These are phyloP conservation scores for Uria lomvia DNA, from an alignment of 2,113 vertebrate genomes.

Conservation along the genomic window DNA sequence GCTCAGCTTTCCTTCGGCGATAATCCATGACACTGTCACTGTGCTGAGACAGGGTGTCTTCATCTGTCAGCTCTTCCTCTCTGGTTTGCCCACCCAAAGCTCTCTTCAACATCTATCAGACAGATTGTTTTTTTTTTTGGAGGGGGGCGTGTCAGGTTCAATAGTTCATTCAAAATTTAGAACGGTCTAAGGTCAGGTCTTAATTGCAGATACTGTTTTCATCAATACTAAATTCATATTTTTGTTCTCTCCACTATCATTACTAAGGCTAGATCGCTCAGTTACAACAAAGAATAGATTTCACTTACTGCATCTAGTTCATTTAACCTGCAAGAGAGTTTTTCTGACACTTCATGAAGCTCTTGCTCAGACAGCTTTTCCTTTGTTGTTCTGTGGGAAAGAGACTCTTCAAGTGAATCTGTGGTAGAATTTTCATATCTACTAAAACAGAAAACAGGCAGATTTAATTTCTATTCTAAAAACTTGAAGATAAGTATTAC, in stretches of 20 bases:
- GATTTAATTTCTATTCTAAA: background rate
- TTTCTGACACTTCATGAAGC: constrained; percentile 82
- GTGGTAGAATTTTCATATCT: background rate
- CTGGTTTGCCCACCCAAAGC: constrained; percentile 72
- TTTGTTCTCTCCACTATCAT: background rate
- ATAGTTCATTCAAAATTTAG: background rate
- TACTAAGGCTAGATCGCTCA: background rate
- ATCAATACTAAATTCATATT: background rate
- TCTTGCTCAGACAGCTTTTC: constrained; percentile 77
- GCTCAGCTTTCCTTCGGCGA: constrained; percentile 43
- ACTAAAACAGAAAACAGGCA: background rate
- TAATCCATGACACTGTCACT: constrained; percentile 84
- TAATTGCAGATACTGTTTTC: background rate
- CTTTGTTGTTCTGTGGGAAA: constrained; percentile 63
- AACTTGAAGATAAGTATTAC: background rate
- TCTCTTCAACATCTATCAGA: constrained; percentile 85
- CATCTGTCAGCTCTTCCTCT: constrained; percentile 67
- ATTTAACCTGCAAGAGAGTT: constrained; percentile 80
- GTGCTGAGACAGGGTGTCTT: constrained; percentile 82
- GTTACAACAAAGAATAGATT: background rate
- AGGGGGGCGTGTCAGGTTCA: background rate
- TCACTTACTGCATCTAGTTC: constrained; percentile 85
- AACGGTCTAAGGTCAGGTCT: background rate
- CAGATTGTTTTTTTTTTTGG: background rate
- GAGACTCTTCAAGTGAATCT: constrained; percentile 32